phyloP scores from a whole-genome alignment of 2,113 vertebrate genomes.

The Setophaga petechia region DNA sequence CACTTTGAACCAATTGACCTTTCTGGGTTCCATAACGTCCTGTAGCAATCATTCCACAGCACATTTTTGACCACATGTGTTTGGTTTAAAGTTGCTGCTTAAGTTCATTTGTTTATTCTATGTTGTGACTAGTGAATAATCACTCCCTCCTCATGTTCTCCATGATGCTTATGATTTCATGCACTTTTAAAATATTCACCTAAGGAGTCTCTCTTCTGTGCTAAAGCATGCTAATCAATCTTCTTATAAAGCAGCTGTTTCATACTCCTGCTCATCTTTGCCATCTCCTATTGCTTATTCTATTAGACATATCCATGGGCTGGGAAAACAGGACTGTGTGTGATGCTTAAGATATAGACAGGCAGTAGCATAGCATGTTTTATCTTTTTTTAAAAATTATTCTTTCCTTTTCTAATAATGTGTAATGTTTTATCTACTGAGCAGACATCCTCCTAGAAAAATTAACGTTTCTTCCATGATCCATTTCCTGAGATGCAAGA shows the following conservation, averaged over 20 bases:
- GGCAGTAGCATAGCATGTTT: neutral
- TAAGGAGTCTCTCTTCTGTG: neutral
- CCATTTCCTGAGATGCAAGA: neutral
- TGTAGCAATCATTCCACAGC: neutral
- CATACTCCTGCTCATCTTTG: neutral
- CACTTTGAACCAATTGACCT: neutral
- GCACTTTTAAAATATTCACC: neutral
- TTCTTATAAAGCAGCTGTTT: neutral
- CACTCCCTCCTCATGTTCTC: neutral
- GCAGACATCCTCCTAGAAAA: neutral
- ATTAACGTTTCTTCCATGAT: neutral
- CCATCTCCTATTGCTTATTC: neutral
- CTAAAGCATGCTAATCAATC: neutral
- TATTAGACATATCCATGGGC: neutral
- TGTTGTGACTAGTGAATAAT: neutral
- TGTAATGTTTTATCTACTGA: neutral
- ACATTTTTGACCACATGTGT: neutral
- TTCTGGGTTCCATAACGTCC: neutral
- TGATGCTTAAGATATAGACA: neutral
- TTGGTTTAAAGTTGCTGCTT: neutral
- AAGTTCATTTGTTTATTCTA: neutral
- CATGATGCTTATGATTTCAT: neutral
- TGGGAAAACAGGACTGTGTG: rapidly evolving
- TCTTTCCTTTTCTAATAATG: neutral
- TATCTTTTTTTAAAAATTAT: neutral